A percentile compares a stretch with the other conserved stretches of the same genome.
Evolutionary conservation across 2,113 vertebrate genomes (phyloP).

Genomic region (Myrmecophaga tridactyla): DNA sequence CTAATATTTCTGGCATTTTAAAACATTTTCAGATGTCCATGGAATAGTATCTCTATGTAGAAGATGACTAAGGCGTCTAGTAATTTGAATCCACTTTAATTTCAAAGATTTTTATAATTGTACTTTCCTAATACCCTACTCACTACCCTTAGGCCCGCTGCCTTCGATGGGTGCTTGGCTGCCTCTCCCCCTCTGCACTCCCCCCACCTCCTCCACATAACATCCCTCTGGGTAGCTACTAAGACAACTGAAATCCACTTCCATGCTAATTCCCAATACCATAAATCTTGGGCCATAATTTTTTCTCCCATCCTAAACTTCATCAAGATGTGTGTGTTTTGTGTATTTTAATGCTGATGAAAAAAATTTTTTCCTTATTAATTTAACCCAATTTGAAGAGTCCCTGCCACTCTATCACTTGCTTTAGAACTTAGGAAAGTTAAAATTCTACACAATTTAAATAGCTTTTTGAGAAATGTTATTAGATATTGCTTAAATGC

Average conservation of each 20-base stretch:
- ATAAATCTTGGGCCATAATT: not conserved
- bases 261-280: not conserved
- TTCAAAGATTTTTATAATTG: not conserved
- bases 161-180: not conserved
- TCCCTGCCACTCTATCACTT: not conserved
- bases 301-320: constrained; percentile 6
- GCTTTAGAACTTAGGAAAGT: not conserved
- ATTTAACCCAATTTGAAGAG: not conserved
- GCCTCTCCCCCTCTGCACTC: not conserved
- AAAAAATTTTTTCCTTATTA: constrained; percentile 12
- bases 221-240: not conserved
- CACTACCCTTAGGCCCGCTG: not conserved
- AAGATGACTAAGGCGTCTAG: not conserved
- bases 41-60: not conserved
- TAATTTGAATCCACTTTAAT: constrained; percentile 25
- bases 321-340: not conserved
- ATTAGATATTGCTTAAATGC: not conserved
- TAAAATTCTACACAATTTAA: not conserved
- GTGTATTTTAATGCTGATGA: not conserved
- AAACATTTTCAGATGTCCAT: constrained; percentile 40
- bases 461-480: not conserved
- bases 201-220: not conserved
- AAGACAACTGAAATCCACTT: not conserved
- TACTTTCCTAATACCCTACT: not conserved
- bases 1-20: constrained; percentile 13